Evolutionary conservation across 2,113 vertebrate species (phyloP).

Genomic region (Rhinoptilus africanus): DNA sequence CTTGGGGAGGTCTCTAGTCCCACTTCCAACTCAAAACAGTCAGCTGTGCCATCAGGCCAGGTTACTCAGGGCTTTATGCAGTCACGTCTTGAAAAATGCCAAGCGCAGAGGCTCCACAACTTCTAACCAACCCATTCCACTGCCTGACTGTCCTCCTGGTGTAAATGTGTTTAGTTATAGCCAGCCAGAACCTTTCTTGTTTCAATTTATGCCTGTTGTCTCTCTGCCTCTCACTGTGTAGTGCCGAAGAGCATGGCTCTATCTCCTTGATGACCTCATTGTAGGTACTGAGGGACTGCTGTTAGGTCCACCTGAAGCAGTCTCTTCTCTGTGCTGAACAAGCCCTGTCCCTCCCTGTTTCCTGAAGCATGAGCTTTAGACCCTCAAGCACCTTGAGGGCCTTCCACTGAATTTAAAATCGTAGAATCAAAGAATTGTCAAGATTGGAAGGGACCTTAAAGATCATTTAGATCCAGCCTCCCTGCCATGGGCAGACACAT

Average conservation of each 20-base stretch:
- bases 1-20: not conserved
- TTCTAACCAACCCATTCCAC: not conserved
- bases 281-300: not conserved
- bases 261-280: not conserved
- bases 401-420: not conserved
- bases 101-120: not conserved
- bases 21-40: not conserved
- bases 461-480: no score
- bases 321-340: not conserved
- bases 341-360: not conserved
- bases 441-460: no score
- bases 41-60: not conserved
- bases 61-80: not conserved
- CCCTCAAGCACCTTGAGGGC: not conserved
- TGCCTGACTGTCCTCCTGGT: not conserved
- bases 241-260: not conserved
- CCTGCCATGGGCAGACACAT: no score
- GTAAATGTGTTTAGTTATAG: not conserved
- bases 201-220: not conserved
- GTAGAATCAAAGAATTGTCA: no score
- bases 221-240: not conserved
- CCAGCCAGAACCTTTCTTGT: not conserved
- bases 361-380: not conserved
- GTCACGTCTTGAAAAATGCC: not conserved
- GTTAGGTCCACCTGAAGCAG: not conserved